Evolutionary conservation across 2,113 vertebrate species (phyloP).

Genomic region (Urocitellus parryii): DNA sequence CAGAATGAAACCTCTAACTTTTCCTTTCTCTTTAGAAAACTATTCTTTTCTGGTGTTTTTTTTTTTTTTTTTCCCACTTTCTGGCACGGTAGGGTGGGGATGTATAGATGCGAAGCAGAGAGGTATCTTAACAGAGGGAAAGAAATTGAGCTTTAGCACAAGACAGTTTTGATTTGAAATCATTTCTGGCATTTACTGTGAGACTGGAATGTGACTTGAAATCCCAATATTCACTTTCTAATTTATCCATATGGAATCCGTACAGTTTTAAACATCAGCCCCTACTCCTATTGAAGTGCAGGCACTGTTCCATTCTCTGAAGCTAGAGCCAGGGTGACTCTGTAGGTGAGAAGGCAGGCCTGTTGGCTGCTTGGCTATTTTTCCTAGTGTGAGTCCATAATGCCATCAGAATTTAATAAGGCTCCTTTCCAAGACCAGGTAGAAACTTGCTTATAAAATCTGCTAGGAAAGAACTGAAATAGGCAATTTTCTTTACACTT

Average conservation of each 20-base stretch:
- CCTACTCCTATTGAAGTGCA: neutral
- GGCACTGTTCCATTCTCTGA: neutral
- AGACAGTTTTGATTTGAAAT: neutral
- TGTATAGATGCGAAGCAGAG: neutral
- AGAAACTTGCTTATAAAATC: neutral
- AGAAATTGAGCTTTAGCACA: neutral
- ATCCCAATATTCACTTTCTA: conserved; percentile 28
- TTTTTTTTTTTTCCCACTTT: neutral
- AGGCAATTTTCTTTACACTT: conserved; percentile 42
- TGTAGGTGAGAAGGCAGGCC: neutral
- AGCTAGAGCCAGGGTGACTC: neutral
- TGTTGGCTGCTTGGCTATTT: neutral
- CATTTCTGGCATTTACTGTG: neutral
- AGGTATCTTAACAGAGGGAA: neutral
- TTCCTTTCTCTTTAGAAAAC: neutral
- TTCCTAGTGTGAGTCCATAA: neutral
- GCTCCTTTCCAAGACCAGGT: neutral
- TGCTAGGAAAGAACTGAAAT: neutral
- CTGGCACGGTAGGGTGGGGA: neutral
- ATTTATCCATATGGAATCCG: neutral
- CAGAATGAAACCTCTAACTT: neutral
- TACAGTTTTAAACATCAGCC: neutral
- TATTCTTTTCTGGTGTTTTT: neutral
- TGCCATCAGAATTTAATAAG: neutral
- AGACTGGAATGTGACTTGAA: neutral